Base-by-base conservation (phyloP, 2,113 vertebrate genomes). In the Apus apus region DNA sequence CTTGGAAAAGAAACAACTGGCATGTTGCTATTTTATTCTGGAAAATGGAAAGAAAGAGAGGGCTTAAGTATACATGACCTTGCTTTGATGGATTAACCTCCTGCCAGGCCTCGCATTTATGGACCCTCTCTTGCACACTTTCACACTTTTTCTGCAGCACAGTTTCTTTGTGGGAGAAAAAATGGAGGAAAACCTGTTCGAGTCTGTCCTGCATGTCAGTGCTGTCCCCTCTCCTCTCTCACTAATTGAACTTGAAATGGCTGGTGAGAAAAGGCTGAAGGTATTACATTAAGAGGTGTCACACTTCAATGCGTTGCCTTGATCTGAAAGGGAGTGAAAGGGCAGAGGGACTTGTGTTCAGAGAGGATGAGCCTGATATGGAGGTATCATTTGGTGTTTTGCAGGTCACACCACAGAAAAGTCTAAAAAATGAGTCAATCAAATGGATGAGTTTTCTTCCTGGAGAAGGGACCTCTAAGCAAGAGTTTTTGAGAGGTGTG, bases 341-440 rank as follows among this genome's bases (percentile, higher is more conserved):
- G 82, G 21, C 51, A 93, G 85, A 84, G 67, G 13, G n/a, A 43
- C 29, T 80, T 27, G 15, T 2, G 2, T 27, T 88, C 72, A 72
- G 82, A 81, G 80, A 91, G 50, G 91, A 78, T 76, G 74, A 85
- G 65, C 34, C 60, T 88, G 78, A 54, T 67, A 16, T 72, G 29
- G 45, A 96, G 83, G 23, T 65, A 88, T 29, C 17, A 3, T 57
- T 91, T 67, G 50, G 57, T 67, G 53, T 60, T 93, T 86, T 92
- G 60, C 56, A 78, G 79, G 90, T 90, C 83, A 86, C 17, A 21
- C 51, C 25, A 26, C 32, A 74, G 56, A 72, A 65, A 86, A 90
- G 89, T 94, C 76, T 88, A 71, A 96, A 93, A 93, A 91, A 95
- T 93, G 2, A 94, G 21, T 43, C 79, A 26, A 71, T 65, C 56